A percentile compares a stretch with the other conserved stretches of the same genome.
Evolutionary conservation across 2,797 vertebrate genomes (phyloP).

Genomic region (Pseudochirops cupreus): DNA sequence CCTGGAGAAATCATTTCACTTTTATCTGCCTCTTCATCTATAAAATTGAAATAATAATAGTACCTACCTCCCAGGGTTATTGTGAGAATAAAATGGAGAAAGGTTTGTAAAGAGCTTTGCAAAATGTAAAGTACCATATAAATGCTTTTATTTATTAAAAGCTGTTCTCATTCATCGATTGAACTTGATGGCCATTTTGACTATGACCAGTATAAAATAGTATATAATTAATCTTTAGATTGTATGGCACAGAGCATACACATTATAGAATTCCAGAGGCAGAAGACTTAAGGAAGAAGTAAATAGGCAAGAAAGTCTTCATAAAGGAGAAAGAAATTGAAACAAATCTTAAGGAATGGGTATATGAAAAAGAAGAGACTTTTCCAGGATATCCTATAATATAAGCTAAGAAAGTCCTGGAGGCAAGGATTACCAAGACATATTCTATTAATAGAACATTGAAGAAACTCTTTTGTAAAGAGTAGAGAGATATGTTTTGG

Average conservation of each 20-base stretch:
- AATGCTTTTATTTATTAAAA: background rate
- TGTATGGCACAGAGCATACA: background rate
- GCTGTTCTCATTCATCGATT: background rate
- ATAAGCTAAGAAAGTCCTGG: background rate
- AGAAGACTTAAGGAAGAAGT: background rate
- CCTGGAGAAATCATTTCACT: background rate
- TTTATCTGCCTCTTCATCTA: background rate
- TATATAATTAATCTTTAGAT: background rate
- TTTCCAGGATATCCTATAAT: background rate
- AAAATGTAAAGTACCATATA: background rate
- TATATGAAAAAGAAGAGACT: background rate
- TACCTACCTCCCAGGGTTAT: background rate
- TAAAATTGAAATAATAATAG: background rate
- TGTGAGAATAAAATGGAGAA: background rate
- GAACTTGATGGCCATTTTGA: background rate
- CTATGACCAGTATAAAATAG: background rate
- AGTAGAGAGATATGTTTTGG: background rate
- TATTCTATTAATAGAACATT: background rate
- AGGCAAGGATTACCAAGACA: background rate
- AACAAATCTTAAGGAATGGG: background rate
- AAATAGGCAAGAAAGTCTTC: background rate
- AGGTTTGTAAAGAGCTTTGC: background rate
- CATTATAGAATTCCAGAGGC: conserved; percentile 2
- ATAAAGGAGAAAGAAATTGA: conserved; percentile 11
- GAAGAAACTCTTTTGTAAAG: background rate